Conservation (phyloP, 2,113 vertebrate species). For the Poecile atricapillus region DNA sequence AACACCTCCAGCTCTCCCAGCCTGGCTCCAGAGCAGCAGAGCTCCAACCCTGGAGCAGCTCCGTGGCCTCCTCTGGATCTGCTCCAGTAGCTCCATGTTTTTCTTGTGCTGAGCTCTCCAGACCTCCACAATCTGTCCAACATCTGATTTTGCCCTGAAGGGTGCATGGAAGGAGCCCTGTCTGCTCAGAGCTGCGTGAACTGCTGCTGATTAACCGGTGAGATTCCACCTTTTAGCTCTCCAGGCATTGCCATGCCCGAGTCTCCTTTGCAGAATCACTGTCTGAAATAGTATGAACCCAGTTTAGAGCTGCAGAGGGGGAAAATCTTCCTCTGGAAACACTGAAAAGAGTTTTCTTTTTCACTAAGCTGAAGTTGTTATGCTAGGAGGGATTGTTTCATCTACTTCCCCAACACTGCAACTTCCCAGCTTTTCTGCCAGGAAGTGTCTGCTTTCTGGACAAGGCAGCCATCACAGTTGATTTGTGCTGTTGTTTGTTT, state of each 20-base stretch:
- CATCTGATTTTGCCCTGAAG: neutral
- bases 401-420: neutral
- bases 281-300: neutral
- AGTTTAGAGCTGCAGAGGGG: rapidly evolving
- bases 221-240: too few relatives aligned
- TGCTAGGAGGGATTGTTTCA: neutral
- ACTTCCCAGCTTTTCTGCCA: neutral
- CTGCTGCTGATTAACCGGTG: neutral
- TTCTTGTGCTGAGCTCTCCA: neutral
- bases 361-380: neutral
- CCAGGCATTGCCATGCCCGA: rapidly evolving
- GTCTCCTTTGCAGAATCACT: neutral
- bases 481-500: neutral
- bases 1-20: neutral
- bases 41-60: neutral
- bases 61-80: neutral
- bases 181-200: neutral
- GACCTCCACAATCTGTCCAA: neutral
- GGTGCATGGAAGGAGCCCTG: rapidly evolving
- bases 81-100: neutral
- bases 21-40: neutral
- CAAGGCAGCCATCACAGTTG: neutral
- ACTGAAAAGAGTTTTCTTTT: neutral
- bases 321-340: neutral
- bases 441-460: neutral